Evolutionary conservation across 2,113 vertebrate genomes (phyloP).

Genomic region (Oryzias woworae): DNA sequence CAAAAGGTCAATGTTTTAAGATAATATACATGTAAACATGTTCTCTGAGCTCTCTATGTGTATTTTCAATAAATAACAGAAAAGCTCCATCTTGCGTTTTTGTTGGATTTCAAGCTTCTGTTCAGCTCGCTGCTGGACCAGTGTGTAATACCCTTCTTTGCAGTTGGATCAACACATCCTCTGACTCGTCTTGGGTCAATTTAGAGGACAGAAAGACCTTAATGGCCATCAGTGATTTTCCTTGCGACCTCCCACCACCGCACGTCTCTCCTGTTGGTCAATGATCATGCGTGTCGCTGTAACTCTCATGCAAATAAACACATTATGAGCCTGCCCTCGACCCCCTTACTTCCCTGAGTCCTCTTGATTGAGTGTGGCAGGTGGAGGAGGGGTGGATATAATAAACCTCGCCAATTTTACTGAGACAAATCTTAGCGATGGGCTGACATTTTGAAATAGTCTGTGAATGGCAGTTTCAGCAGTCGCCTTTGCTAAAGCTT

Average conservation of each 20-base stretch:
- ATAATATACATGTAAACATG: conserved; percentile 28
- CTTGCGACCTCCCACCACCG: conserved; percentile 21
- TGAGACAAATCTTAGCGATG: conserved; percentile 75
- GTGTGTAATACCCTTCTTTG: no score
- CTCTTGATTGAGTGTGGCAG: conserved; percentile 66
- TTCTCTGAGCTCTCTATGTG: conserved; percentile 31
- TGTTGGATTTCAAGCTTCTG: no score
- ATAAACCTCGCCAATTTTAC: conserved; percentile 72
- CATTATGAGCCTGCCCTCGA: conserved; percentile 55
- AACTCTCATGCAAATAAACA: conserved; percentile 58
- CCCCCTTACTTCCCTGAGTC: conserved; percentile 47
- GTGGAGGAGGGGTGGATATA: conserved; percentile 55
- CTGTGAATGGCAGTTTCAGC: conserved; percentile 78
- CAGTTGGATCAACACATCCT: conserved; percentile 23
- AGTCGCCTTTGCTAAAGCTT: conserved; percentile 77
- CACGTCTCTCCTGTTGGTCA: conserved; percentile 56
- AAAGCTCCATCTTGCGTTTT: no score
- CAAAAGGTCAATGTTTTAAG: no score
- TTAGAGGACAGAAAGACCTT: conserved; percentile 31
- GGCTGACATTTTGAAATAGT: conserved; percentile 81
- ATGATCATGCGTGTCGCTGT: conserved; percentile 33
- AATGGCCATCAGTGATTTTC: conserved; percentile 25
- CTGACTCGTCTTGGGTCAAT: not conserved
- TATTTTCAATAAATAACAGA: conserved; percentile 26
- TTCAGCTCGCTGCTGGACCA: no score